Evolutionary conservation across 92 coral and sea anemone genomes (phyloP).

Genomic region (Scolanthus callimorphus): DNA sequence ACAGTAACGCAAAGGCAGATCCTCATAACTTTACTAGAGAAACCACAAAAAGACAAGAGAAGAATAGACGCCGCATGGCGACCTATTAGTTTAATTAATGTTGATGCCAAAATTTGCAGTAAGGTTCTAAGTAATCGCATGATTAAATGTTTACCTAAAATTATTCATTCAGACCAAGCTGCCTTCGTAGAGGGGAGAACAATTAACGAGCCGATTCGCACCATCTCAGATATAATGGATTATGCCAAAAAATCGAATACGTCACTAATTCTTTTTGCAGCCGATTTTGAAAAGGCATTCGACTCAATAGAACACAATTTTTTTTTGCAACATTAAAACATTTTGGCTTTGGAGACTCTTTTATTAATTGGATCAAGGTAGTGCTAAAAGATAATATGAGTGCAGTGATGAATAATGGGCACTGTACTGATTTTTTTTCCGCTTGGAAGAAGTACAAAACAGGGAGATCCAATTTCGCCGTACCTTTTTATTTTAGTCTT

Average conservation of each 20-base stretch:
- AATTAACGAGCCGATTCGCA: slow-evolving; percentile 5
- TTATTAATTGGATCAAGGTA: no score
- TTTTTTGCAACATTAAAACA: no score
- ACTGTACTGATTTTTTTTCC: no score
- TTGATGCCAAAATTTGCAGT: slow-evolving; percentile 27
- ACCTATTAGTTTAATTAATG: slow-evolving; percentile 25
- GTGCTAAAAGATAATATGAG: no score
- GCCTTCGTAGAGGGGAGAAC: slow-evolving; percentile 21
- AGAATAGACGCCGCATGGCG: slow-evolving; percentile 23
- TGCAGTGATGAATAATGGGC: no score
- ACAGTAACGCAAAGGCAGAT: slow-evolving; percentile 6
- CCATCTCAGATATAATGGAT: not conserved
- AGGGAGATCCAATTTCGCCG: no score
- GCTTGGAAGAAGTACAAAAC: no score
- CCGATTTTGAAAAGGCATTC: no score
- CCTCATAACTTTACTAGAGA: slow-evolving; percentile 9
- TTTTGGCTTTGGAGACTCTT: no score
- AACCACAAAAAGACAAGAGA: slow-evolving; percentile 6
- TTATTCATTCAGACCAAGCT: slow-evolving; percentile 14
- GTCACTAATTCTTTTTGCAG: slow-evolving; percentile 9
- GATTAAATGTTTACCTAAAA: slow-evolving; percentile 4
- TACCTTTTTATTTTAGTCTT: no score
- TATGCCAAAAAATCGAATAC: not conserved
- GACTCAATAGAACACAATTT: no score
- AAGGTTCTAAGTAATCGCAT: slow-evolving; percentile 14